phyloP scores from a whole-genome alignment of 1,140 invertebrate species.

The Hypsibius dujardini region DNA sequence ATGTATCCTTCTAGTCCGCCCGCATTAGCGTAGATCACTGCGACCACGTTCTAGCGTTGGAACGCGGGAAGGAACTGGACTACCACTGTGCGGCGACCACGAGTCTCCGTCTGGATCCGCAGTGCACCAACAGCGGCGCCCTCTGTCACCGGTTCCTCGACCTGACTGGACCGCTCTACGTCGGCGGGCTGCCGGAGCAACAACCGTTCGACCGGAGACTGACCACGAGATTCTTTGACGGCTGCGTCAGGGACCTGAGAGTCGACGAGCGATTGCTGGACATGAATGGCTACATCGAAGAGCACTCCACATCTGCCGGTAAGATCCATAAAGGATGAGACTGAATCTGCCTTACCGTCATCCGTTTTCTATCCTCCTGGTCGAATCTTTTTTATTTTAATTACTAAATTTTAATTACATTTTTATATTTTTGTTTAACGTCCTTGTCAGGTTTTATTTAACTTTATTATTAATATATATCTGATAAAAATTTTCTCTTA shows the following conservation, averaged over 20 bases:
- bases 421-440: no score
- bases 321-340: background rate
- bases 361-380: no score
- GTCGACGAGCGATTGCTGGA: slow-evolving; percentile 75
- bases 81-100: slow-evolving; percentile 66
- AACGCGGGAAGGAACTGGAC: slow-evolving; percentile 51
- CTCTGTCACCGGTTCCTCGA: slow-evolving; percentile 87
- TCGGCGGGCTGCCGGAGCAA: slow-evolving; percentile 73
- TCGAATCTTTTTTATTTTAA: no score
- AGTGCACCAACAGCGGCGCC: slow-evolving; percentile 67
- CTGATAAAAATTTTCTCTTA: no score
- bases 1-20: slow-evolving; percentile 56
- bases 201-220: slow-evolving; percentile 52
- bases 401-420: no score
- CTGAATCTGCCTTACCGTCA: no score
- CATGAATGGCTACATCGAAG: slow-evolving; percentile 41
- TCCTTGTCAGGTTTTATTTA: no score
- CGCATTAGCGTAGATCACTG: slow-evolving; percentile 73
- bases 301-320: background rate
- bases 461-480: no score
- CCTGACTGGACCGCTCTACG: slow-evolving; percentile 75
- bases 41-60: slow-evolving; percentile 60
- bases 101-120: slow-evolving; percentile 33
- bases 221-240: slow-evolving; percentile 65
- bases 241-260: slow-evolving; percentile 73